Base-by-base conservation (phyloP, 2,797 vertebrate genomes). In the Spondyliosoma cantharus region DNA sequence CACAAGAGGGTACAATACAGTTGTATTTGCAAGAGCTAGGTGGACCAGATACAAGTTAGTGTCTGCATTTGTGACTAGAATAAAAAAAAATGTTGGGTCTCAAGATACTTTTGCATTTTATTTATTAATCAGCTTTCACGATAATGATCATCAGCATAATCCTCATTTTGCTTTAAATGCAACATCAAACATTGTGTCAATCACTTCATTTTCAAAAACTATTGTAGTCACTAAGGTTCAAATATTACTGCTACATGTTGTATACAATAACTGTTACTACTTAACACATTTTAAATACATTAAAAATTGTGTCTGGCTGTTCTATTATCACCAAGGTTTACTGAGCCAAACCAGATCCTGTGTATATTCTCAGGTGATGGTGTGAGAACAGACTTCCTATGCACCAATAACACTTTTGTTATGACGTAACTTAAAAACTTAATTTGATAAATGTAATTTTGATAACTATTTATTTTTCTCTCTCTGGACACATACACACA, bases 1-100 rank as follows among this genome's bases (percentile, higher is more conserved):
- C 85, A 90, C 84, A 64, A 71, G 83, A 73, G 37, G 83, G 86
- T 6, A 13, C 2, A 3, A 22, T 54, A 22, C 5, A 9, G 5
- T 54, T 63, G 1, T n/a, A 37, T 13, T 58, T 49, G 7, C 3
- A 19, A 16, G 20, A 50, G 54, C 5, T 13, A 17, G 3, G 20
- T 32, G n/a, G 13, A 48, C 14, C 12, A 46, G 37, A 11, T 37
- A 11, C 8, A 37, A 9, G 9, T 2, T 2, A 11, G 37, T 37
- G 37, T 37, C 37, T 37, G 37, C 7, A 37, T 37, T 32, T 32
- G 32, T 32, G 32, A 8, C 7, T 32, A 7, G 32, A 32, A 15
- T 50, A n/a, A 19, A 76, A 68, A 19, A 52, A 67, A 69, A 54
- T 5, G 7, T 8, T 37, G 32, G 32, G 32, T 37, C 32, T 37